These are phyloP conservation scores for Philhelius pedissequus DNA, from an alignment of 2,888 invertebrate genomes.

Conservation along the genomic window DNA sequence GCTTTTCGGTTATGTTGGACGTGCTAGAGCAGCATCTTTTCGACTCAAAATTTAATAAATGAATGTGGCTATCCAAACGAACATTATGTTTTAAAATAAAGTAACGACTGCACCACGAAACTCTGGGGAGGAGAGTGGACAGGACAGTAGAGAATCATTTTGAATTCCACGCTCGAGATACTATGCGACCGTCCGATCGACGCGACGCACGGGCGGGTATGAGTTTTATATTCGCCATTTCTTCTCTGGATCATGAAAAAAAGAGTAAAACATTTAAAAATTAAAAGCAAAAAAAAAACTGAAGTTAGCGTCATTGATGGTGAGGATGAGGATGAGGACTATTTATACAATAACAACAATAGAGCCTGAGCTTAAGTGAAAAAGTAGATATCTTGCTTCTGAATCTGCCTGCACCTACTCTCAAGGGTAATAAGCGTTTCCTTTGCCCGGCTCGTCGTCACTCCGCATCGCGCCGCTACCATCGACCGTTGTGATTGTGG, in stretches of 20 bases:
- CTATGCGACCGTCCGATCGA: no score
- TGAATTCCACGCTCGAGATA: constrained; percentile 31
- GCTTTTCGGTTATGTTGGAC: no score
- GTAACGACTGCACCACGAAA: constrained; percentile 24
- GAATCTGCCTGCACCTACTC: not conserved
- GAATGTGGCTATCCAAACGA: constrained; percentile 13
- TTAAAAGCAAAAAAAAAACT: not conserved
- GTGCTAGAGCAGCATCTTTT: constrained; percentile 18
- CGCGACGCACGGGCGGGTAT: no score
- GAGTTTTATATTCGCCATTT: constrained; percentile 15
- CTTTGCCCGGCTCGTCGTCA: no score
- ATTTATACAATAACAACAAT: constrained; percentile 14
- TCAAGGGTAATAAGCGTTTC: not conserved
- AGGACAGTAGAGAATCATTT: constrained; percentile 14
- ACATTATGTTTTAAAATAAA: not conserved
- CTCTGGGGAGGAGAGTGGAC: constrained; percentile 23
- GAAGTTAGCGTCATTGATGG: not conserved
- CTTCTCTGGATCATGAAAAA: not conserved
- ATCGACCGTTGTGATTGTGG: not conserved
- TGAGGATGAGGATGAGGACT: no score
- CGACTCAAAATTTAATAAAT: constrained; percentile 19
- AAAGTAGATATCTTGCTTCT: not conserved
- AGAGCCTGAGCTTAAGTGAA: not conserved
- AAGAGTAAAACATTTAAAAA: constrained; percentile 4
- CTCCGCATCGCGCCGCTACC: no score